phyloP scores from a whole-genome alignment of 2,113 vertebrate genomes.

The Hippolais icterina region DNA sequence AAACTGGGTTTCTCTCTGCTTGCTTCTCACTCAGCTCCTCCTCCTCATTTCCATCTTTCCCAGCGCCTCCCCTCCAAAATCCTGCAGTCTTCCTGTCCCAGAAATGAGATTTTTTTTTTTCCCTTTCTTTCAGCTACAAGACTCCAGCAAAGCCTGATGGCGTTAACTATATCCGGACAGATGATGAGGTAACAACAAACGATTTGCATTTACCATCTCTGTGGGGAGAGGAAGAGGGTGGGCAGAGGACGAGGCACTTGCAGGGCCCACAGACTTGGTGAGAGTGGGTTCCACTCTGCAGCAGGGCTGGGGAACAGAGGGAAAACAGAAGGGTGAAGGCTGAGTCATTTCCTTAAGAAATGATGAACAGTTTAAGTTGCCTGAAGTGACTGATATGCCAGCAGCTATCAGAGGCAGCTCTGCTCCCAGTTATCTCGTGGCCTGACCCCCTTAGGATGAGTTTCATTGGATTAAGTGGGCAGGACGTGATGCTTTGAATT shows the following conservation, averaged over 20 bases:
- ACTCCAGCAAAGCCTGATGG: constrained; percentile 82
- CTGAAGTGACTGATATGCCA: constrained; percentile 25
- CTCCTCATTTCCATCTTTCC: not conserved
- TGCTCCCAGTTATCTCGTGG: not conserved
- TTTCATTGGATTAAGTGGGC: constrained; percentile 54
- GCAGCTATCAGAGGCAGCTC: constrained; percentile 12
- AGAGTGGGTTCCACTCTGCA: not conserved
- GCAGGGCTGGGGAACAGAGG: constrained; percentile 1
- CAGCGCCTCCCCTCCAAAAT: not conserved
- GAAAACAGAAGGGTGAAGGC: constrained; percentile 52
- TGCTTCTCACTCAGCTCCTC: not conserved
- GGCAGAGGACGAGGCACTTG: not conserved
- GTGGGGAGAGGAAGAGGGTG: not conserved
- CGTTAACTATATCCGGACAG: constrained; percentile 87
- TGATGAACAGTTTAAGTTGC: constrained; percentile 24
- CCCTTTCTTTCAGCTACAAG: constrained; percentile 84
- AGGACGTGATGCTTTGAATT: constrained; percentile 11
- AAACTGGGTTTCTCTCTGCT: not conserved
- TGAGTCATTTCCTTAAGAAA: constrained; percentile 52
- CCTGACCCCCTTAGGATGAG: constrained; percentile 41
- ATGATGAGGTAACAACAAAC: constrained; percentile 87
- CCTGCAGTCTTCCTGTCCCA: not conserved
- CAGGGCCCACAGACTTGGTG: not conserved
- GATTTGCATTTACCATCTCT: not conserved
- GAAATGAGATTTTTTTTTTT: constrained; percentile 13